Percentiles rank a stretch among this genome's conserved stretches.
These are phyloP conservation scores for Proisotoma minuta DNA, from an alignment of 2,888 invertebrate species.

Conservation along the genomic window DNA sequence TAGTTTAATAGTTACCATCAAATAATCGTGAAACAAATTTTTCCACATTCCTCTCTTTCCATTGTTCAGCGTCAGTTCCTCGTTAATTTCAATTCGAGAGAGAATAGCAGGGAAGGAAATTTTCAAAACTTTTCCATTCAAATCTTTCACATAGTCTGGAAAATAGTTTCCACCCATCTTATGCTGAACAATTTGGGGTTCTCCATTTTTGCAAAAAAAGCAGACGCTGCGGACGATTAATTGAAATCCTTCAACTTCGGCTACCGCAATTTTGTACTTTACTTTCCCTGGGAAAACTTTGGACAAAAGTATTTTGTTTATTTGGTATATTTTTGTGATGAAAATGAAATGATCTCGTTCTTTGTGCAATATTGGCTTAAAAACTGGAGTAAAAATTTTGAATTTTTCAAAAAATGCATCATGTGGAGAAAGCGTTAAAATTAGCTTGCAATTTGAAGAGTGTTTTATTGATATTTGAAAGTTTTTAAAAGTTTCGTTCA, in stretches of 20 bases:
- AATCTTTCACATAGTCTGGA: constrained; percentile 31
- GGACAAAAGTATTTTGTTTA: too few species aligned
- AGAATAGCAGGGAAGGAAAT: constrained; percentile 27
- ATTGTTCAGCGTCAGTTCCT: constrained; percentile 18
- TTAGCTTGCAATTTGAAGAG: not conserved
- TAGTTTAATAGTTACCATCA: too few species aligned
- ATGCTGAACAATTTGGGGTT: constrained; percentile 14
- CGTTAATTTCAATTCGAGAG: constrained; percentile 30
- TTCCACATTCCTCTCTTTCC: constrained; percentile 39
- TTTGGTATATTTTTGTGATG: too few species aligned
- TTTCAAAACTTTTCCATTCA: constrained; percentile 28
- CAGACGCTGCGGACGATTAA: too few species aligned
- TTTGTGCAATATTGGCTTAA: too few species aligned
- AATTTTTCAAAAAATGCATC: not conserved
- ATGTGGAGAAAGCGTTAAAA: not conserved
- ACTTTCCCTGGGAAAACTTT: too few species aligned
- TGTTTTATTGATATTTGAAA: not conserved
- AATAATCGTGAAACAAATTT: constrained; percentile 30
- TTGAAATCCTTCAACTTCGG: too few species aligned
- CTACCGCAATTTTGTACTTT: too few species aligned
- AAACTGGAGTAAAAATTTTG: too few species aligned
- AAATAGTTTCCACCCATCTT: constrained; percentile 19
- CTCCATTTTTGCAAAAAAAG: constrained; percentile 25
- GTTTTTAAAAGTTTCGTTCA: too few species aligned
- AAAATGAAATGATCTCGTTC: too few species aligned